Evolutionary conservation across 1,140 invertebrate genomes (phyloP), one percentile per base, ranked within the genome.

Genomic region (Pseudomyrmex concolor): DNA sequence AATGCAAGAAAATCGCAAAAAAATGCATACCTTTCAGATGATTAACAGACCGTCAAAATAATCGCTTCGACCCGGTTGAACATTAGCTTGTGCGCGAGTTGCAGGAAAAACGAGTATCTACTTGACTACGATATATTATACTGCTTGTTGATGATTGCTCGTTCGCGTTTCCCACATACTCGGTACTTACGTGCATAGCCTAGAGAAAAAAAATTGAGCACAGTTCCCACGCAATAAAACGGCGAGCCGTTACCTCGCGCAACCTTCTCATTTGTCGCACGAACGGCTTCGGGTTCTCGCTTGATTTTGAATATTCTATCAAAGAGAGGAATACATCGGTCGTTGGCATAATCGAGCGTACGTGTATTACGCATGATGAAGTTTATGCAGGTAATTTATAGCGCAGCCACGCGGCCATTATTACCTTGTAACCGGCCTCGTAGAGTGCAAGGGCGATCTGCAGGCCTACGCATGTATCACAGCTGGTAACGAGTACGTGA

Each of bases 401-500:
- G 25, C 34, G 34, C 17, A 59, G 62, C 66, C 45, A 60, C 17
- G 48, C 15, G 76, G 22, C 2, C 17, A 45, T 86, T 86, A 88
- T 86, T 92, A 93, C 93, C 91, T 93, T 93, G 86, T 92, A 93
- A 66, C 93, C 92, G 12, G 89, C 91, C 62, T 93, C 92, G 67
- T 92, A 92, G n/a, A 93, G 90, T 60, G 92, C 91, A 34, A 93
- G 86, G 51, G 92, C 91, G 59, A 96, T 95, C 94, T 97, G 97
- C 81, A 97, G 92, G 13, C 97, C 97, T 50, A 97, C 94, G 7
- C 96, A 96, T 62, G 96, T 97, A 83, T 97, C 97, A 70, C 96
- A 96, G 45, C 95, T 97, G 3, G 97, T 97, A n/a, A 97, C 95
- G 48, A 97, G 94, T 9, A 97, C 96, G 34, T 94, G 93, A 19